Evolutionary conservation across 2,113 vertebrate species (phyloP).

Genomic region (Tursiops truncatus): DNA sequence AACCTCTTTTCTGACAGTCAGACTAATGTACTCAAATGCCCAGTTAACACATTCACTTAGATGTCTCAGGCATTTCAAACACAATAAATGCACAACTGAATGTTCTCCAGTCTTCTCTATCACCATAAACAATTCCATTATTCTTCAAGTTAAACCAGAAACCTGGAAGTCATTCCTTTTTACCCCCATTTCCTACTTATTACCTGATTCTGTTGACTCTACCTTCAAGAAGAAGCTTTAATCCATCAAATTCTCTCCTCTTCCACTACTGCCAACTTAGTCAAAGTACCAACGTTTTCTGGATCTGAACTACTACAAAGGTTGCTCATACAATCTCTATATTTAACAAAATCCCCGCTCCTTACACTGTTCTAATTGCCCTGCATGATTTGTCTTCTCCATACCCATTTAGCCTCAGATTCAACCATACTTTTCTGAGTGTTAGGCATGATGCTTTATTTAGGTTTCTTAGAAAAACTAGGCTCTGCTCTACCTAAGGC

Average conservation of each 20-base stretch:
- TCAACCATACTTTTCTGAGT: neutral
- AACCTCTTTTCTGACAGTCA: neutral
- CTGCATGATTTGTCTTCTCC: neutral
- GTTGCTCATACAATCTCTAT: neutral
- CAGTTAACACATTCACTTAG: neutral
- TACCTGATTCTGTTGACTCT: neutral
- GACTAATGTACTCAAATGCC: neutral
- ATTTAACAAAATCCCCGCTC: neutral
- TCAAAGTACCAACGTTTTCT: neutral
- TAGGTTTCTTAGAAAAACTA: neutral
- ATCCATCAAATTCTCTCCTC: neutral
- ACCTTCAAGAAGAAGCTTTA: neutral
- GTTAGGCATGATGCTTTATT: neutral
- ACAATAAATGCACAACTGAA: neutral
- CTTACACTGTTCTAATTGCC: neutral
- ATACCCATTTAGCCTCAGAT: neutral
- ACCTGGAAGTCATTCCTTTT: neutral
- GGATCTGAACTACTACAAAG: neutral
- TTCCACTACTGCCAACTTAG: neutral
- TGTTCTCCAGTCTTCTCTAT: neutral
- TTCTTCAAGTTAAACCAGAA: neutral
- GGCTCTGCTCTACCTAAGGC: neutral
- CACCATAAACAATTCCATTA: neutral
- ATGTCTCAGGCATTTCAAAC: neutral
- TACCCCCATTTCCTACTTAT: neutral